These are phyloP conservation scores for Onychomys torridus DNA, from an alignment of 2,797 vertebrate genomes.

Conservation along the genomic window DNA sequence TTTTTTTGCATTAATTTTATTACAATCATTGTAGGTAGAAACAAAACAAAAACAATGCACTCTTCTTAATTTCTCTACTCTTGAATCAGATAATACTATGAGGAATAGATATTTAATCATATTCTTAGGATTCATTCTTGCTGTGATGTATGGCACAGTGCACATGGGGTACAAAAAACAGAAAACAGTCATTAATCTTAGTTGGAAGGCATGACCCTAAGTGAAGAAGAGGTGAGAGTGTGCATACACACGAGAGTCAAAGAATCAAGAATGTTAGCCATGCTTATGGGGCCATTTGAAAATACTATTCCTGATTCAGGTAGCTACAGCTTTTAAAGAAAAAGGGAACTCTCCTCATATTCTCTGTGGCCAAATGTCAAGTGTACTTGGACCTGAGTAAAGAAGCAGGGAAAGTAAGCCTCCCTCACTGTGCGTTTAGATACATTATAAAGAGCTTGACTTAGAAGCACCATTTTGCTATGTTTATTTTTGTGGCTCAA, in stretches of 20 bases:
- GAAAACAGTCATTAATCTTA: conserved; percentile 31
- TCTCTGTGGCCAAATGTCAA: not conserved
- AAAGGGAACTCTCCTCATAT: conserved; percentile 26
- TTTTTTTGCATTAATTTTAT: conserved; percentile 52
- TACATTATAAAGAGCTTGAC: not conserved
- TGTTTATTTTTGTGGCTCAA: not conserved
- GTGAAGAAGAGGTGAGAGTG: conserved; percentile 14
- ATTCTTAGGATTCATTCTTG: conserved; percentile 32
- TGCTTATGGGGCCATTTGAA: conserved; percentile 53
- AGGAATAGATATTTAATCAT: not conserved
- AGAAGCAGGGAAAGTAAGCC: not conserved
- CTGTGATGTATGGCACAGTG: conserved; percentile 7
- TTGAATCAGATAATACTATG: not conserved
- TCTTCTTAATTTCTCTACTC: not conserved
- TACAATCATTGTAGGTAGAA: conserved; percentile 37
- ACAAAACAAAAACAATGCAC: not conserved
- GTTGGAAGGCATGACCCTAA: conserved; percentile 21
- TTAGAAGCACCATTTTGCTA: conserved; percentile 17
- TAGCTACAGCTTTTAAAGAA: not conserved
- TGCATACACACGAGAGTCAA: not conserved
- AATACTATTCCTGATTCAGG: conserved; percentile 21
- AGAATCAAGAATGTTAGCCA: conserved; percentile 2
- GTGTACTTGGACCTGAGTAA: conserved; percentile 46
- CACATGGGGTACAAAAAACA: not conserved
- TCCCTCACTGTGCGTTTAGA: conserved; percentile 25